Evolutionary conservation across 2,888 invertebrate species (phyloP).

Genomic region (Hybos culiciformis): DNA sequence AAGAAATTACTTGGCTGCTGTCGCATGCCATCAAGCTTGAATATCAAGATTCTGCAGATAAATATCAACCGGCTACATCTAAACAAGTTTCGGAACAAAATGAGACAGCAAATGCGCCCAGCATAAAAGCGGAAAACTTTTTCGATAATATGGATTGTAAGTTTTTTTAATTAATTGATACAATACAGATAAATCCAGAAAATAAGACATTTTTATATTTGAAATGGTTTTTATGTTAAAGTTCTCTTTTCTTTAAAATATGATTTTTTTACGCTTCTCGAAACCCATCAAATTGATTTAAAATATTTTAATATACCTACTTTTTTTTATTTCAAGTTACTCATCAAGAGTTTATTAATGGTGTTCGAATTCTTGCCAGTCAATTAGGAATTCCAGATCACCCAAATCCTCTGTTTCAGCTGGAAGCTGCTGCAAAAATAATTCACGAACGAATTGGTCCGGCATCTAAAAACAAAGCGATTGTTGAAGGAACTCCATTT

Average conservation of each 20-base stretch:
- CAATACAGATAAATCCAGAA: too few relatives aligned
- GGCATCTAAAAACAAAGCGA: constrained; percentile 33
- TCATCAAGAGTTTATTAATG: constrained; percentile 67
- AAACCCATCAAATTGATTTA: too few relatives aligned
- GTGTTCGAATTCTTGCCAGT: constrained; percentile 64
- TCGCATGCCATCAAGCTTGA: constrained; percentile 72
- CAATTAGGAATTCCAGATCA: constrained; percentile 69
- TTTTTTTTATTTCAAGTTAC: constrained; percentile 53
- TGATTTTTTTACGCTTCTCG: too few relatives aligned
- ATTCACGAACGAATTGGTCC: constrained; percentile 45
- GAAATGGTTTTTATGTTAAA: too few relatives aligned
- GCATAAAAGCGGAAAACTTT: constrained; percentile 65
- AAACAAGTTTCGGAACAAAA: constrained; percentile 44
- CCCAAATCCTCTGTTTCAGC: constrained; percentile 60
- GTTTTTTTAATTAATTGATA: constrained; percentile 17
- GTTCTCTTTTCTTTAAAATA: too few relatives aligned
- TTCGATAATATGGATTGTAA: constrained; percentile 77
- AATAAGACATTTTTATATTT: too few relatives aligned
- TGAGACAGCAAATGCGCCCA: constrained; percentile 47
- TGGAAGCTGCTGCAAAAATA: constrained; percentile 53
- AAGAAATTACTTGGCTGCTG: constrained; percentile 74
- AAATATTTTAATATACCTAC: too few relatives aligned
- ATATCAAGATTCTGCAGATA: constrained; percentile 60
- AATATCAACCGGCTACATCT: constrained; percentile 53
- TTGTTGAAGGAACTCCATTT: constrained; percentile 45